Evolutionary conservation across 2,888 invertebrate species (phyloP), one percentile per base, ranked within the genome.

Genomic region (Leptopilina myrica): DNA sequence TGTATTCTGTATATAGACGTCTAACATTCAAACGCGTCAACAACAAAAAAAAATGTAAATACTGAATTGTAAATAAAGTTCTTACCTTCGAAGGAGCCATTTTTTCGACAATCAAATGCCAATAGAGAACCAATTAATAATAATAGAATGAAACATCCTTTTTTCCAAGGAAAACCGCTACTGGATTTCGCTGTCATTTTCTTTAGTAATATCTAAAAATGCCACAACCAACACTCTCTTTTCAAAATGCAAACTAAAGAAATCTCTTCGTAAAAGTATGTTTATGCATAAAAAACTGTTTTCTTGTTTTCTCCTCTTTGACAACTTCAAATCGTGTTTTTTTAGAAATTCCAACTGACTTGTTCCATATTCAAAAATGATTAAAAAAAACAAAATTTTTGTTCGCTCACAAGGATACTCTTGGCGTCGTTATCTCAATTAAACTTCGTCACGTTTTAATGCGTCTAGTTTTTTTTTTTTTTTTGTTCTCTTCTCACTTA

Each of bases 31-130:
- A 40, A 64, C 12, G 33, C 14, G 65, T 11, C 62, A 76, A 66
- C 40, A 64, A 49, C 20, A 20, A 20, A 20, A 15, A 62, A 46
- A 11, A 49, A 26, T 33, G 56, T 49, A 75, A 64, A 12, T 78
- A 75, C n/a, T 77, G 49, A 33, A 79, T 33, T 65, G 80, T 12
- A 7, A 81, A 78, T 26, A 12, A 79, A 67, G 77, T 59, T 92
- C 93, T 93, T 92, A 95, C 95, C 94, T 86, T 95, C 94, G 92
- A 96, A 96, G 82, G 94, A 93, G 69, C 95, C 95, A 87, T 94
- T 93, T 82, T 92, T 93, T 56, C 94, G 93, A 43, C 95, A 94
- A 92, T 96, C 96, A 85, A 94, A 95, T 56, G 93, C 92, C 78
- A 96, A 91, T 79, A 95, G 91, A 65, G 94, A 94, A 81, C 93